phyloP scores from a whole-genome alignment of 1,140 invertebrate species.

The Leptopilina clavipes region DNA sequence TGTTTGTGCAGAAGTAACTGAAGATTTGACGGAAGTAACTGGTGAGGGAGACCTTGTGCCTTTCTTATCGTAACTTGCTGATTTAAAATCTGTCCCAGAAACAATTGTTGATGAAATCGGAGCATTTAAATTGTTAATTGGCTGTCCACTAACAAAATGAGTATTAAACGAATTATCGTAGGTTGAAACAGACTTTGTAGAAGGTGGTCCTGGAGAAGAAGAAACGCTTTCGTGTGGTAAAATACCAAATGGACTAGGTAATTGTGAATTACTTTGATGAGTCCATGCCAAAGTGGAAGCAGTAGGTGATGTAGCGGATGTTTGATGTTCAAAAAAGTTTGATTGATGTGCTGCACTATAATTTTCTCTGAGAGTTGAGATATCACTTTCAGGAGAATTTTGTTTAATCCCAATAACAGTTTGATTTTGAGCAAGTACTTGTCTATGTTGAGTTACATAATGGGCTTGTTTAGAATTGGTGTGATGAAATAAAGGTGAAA shows the following conservation, averaged over 20 bases:
- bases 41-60: conserved; percentile 76
- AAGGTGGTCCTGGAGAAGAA: conserved; percentile 78
- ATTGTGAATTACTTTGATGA: conserved; percentile 79
- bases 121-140: conserved; percentile 79
- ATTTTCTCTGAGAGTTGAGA: conserved; percentile 77
- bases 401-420: conserved; percentile 75
- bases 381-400: conserved; percentile 76
- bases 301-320: conserved; percentile 73
- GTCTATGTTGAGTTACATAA: conserved; percentile 78
- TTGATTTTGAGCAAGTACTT: conserved; percentile 73
- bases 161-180: conserved; percentile 82
- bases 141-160: conserved; percentile 80
- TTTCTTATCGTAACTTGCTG: conserved; percentile 58
- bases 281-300: conserved; percentile 77
- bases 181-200: conserved; percentile 73
- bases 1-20: conserved; percentile 71
- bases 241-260: conserved; percentile 84
- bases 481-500: conserved; percentile 83
- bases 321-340: conserved; percentile 80
- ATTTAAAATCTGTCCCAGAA: conserved; percentile 72
- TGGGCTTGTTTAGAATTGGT: conserved; percentile 79
- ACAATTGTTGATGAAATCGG: no score
- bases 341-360: conserved; percentile 76
- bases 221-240: conserved; percentile 85
- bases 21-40: conserved; percentile 74